These are phyloP conservation scores for Typhlomys cinereus DNA, from an alignment of 2,113 vertebrate species.

Conservation along the genomic window DNA sequence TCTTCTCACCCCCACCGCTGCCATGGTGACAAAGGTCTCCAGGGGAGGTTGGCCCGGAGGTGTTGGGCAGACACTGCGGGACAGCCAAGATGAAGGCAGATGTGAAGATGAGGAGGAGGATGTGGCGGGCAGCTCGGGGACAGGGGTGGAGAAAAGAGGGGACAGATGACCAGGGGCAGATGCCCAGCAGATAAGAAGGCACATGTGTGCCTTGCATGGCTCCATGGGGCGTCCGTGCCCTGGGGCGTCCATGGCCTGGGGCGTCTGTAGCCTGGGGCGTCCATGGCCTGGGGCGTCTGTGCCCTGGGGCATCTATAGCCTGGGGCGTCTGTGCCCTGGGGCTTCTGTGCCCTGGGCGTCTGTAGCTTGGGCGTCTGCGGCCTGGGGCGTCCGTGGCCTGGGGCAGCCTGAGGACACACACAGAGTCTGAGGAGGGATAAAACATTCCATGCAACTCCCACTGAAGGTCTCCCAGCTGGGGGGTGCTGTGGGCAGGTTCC, in stretches of 20 bases:
- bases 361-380: too few species aligned
- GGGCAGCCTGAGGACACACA: neutral
- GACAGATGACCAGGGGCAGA: neutral
- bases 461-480: neutral
- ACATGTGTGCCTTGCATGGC: neutral
- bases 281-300: too few species aligned
- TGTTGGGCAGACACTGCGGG: rapidly evolving
- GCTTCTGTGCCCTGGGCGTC: neutral
- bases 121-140: neutral
- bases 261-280: neutral
- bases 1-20: too few species aligned
- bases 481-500: neutral
- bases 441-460: neutral
- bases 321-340: neutral
- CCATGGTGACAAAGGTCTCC: neutral
- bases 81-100: neutral
- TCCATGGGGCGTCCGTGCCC: too few species aligned
- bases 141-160: too few species aligned
- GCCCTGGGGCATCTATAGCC: neutral
- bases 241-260: neutral
- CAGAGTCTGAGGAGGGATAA: neutral
- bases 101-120: too few species aligned
- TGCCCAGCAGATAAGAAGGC: neutral
- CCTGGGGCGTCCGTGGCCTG: neutral
- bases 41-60: too few species aligned